Evolutionary conservation across 2,797 vertebrate genomes (phyloP).

Genomic region (Takifugu rubripes): DNA sequence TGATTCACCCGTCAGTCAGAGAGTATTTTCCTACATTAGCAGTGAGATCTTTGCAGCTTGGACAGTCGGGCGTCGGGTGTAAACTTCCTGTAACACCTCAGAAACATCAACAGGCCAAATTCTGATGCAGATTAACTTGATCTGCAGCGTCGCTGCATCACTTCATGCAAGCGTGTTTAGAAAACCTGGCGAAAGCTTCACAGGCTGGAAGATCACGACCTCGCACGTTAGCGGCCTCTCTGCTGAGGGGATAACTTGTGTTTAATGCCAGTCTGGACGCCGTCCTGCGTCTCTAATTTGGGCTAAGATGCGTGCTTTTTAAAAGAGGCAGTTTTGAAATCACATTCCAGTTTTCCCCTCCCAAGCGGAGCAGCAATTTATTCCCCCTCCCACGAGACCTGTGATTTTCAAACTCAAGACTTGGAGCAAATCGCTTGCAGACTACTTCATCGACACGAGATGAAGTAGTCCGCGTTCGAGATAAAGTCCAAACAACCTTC

Average conservation of each 20-base stretch:
- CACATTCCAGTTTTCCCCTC: slow-evolving; percentile 72
- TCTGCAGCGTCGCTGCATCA: slow-evolving; percentile 52
- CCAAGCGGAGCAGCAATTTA: slow-evolving; percentile 65
- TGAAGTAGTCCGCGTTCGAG: slow-evolving; percentile 22
- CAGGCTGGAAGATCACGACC: slow-evolving; percentile 70
- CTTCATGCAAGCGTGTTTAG: slow-evolving; percentile 57
- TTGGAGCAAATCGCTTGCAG: slow-evolving; percentile 79
- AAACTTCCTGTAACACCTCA: slow-evolving; percentile 36
- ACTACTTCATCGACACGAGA: slow-evolving; percentile 54
- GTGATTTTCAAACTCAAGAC: slow-evolving; percentile 70
- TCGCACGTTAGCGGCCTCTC: slow-evolving; percentile 69
- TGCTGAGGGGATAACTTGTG: slow-evolving; percentile 53
- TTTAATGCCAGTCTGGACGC: slow-evolving; percentile 75
- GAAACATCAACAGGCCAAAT: too few species aligned
- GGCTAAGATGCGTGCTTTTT: slow-evolving; percentile 65
- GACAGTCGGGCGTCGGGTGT: slow-evolving; percentile 52
- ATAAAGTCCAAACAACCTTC: slow-evolving; percentile 69
- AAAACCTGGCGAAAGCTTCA: slow-evolving; percentile 61
- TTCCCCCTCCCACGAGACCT: slow-evolving; percentile 68
- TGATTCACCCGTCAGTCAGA: slow-evolving; percentile 32
- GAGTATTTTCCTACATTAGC: slow-evolving; percentile 40
- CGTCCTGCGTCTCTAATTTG: slow-evolving; percentile 70
- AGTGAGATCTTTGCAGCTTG: slow-evolving; percentile 53
- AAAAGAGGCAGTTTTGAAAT: slow-evolving; percentile 70
- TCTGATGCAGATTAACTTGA: too few species aligned